Evolutionary conservation across 1,140 invertebrate genomes (phyloP), one percentile per base, ranked within the genome.

Genomic region (Zaprionus capensis): DNA sequence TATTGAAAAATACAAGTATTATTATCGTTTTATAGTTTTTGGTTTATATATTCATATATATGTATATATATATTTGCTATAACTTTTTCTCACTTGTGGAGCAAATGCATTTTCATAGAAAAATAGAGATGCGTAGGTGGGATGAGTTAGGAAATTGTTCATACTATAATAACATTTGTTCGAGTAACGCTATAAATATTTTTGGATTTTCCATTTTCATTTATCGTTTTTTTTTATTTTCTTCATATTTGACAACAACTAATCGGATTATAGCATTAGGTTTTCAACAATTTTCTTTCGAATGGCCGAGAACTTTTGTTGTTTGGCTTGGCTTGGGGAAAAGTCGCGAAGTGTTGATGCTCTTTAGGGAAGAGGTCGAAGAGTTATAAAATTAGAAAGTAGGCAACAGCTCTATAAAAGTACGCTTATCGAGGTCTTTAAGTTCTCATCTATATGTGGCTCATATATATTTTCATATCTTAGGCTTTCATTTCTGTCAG

Each of bases 51-150:
- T 57, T 80, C 36, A 36, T 34, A 36, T 46, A 46, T 22, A 11
- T 49, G 3, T 49, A 49, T 12, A 51, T 51, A 51, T 51, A 66
- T 58, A 26, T 74, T 58, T 69, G 58, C 66, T 83, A 69, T 88
- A 73, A 76, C 66, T 59, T 81, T 71, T 73, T 78, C 80, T 81
- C 77, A 72, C 77, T 72, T 80, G 74, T 61, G 77, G 72, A 80
- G 80, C 80, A 82, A 82, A 82, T 82, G 80, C 78, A 82, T 72
- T 82, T 85, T 90, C 76, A 90, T 90, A 90, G 86, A 90, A 90
- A 90, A 90, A 91, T 91, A 90, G 82, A 90, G 82, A 91, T 91
- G 86, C 79, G 76, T 91, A 90, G 85, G 85, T 90, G 85, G 85
- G 85, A 90, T 90, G 85, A 90, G 85, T 90, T 88, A 88, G 86